These are phyloP conservation scores for Xylocampa areola DNA, from an alignment of 2,888 invertebrate species.

Conservation along the genomic window DNA sequence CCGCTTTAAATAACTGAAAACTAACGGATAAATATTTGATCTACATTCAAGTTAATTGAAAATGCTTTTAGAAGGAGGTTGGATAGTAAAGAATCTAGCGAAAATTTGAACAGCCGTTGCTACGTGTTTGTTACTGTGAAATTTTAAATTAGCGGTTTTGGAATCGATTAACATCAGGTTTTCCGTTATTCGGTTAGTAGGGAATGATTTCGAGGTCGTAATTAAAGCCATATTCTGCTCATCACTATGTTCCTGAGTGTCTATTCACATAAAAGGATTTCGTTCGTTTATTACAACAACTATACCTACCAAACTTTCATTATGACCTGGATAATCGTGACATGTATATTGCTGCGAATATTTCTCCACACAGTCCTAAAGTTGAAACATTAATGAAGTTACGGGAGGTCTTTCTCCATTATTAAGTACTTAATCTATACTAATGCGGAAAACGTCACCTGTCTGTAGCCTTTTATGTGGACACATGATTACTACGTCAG, in stretches of 20 bases:
- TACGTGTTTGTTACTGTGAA: conserved; percentile 19
- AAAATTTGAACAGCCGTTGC: conserved; percentile 24
- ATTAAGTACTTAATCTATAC: conserved; percentile 15
- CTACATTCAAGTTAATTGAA: conserved; percentile 19
- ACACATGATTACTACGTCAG: conserved; percentile 46
- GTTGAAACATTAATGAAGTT: neutral
- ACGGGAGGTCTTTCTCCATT: conserved; percentile 12
- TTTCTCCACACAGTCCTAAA: neutral
- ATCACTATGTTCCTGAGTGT: neutral
- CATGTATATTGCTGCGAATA: neutral
- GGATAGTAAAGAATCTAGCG: neutral
- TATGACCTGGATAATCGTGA: neutral
- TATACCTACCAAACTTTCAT: neutral
- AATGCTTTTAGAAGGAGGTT: conserved; percentile 14
- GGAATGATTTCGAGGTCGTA: conserved; percentile 28
- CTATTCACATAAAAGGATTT: neutral
- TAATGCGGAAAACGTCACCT: conserved; percentile 28
- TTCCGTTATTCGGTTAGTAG: conserved; percentile 45
- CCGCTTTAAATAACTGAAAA: conserved; percentile 10
- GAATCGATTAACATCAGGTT: conserved; percentile 40
- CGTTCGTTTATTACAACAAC: neutral
- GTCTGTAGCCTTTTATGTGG: conserved; percentile 16
- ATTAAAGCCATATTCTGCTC: conserved; percentile 19
- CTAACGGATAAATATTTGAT: conserved; percentile 27
- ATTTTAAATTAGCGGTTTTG: conserved; percentile 40